Conservation (phyloP, 1,140 invertebrate species). For the Pseudomyrmex gracilis region DNA sequence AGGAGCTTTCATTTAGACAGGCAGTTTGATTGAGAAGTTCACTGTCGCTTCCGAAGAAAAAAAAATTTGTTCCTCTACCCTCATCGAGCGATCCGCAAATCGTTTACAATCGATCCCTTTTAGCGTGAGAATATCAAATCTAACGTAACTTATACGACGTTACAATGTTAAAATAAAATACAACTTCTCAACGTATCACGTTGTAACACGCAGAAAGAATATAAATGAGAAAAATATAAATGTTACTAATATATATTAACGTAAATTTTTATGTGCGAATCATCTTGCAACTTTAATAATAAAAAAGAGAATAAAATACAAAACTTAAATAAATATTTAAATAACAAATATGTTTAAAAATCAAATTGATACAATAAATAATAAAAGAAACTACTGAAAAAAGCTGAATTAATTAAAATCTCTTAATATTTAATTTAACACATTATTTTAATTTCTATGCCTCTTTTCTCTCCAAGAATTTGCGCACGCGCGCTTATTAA, state of each 20-base stretch:
- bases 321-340: too few species aligned
- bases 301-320: too few species aligned
- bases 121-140: constrained; percentile 34
- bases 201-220: background rate
- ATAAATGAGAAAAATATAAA: too few species aligned
- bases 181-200: constrained; percentile 1
- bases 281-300: too few species aligned
- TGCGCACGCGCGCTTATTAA: background rate
- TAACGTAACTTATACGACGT: background rate
- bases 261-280: too few species aligned
- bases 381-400: too few species aligned
- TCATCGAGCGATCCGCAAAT: constrained; percentile 24
- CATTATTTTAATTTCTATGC: too few species aligned
- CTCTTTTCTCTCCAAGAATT: background rate
- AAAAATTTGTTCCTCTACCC: constrained; percentile 69
- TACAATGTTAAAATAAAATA: background rate
- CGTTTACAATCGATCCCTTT: constrained; percentile 49
- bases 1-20: constrained; percentile 85
- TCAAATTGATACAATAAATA: too few species aligned
- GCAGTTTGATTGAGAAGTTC: constrained; percentile 85
- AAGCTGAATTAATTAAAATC: too few species aligned
- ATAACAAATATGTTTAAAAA: too few species aligned
- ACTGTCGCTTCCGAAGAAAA: constrained; percentile 75
- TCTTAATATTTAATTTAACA: too few species aligned
- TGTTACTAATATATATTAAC: too few species aligned